Conservation (phyloP, 92 coral and sea anemone genomes). For the Palythoa caribaeorum region DNA sequence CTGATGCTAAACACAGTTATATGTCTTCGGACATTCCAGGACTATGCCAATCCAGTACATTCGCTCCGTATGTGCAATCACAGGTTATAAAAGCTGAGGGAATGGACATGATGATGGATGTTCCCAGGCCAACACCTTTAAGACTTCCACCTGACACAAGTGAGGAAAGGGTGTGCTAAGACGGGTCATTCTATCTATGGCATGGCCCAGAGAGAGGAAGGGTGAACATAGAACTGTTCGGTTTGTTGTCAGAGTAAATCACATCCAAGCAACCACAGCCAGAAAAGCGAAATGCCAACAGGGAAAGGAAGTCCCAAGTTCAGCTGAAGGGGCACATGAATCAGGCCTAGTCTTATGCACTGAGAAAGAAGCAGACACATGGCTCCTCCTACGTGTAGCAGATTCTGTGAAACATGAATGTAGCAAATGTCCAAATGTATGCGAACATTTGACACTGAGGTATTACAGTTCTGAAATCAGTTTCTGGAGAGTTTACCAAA, state of each 20-base stretch:
- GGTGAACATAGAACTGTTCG: conserved; percentile 32
- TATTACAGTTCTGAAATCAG: too few species aligned
- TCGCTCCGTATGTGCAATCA: conserved; percentile 56
- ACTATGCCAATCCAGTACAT: conserved; percentile 51
- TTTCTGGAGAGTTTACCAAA: too few species aligned
- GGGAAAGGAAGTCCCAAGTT: conserved; percentile 35
- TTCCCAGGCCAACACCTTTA: neutral
- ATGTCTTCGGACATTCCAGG: conserved; percentile 39
- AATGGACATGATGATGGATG: conserved; percentile 39
- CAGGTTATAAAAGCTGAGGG: conserved; percentile 50
- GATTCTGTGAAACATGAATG: conserved; percentile 44
- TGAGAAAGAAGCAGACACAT: conserved; percentile 55
- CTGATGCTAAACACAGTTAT: too few species aligned
- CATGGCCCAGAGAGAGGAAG: too few species aligned
- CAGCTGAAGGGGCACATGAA: neutral
- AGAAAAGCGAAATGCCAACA: conserved; percentile 24
- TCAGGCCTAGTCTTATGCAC: conserved; percentile 32
- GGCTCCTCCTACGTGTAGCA: conserved; percentile 49
- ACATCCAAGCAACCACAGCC: conserved; percentile 24
- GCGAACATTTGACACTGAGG: too few species aligned
- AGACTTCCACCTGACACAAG: conserved; percentile 22
- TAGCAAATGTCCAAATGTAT: neutral
- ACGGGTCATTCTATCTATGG: neutral
- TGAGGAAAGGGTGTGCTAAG: neutral
- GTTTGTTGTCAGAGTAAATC: conserved; percentile 34